Conservation (phyloP, 2,888 invertebrate genomes). For the Aethes cnicana region DNA sequence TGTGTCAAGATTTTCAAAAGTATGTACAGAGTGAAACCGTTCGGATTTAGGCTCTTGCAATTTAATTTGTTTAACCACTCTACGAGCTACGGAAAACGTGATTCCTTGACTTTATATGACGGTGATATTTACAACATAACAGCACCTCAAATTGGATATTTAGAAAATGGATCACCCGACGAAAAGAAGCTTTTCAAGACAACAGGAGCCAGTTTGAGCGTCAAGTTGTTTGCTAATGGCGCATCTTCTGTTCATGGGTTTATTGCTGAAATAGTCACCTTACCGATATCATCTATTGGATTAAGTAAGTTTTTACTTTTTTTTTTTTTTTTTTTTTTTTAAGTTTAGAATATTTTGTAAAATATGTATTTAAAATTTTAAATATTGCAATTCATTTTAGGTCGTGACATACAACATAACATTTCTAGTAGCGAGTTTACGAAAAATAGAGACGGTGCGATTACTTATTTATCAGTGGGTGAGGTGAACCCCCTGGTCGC, state of each 20-base stretch:
- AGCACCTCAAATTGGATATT: constrained; percentile 86
- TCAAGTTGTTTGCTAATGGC: constrained; percentile 96
- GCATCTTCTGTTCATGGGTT: constrained; percentile 97
- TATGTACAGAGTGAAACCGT: constrained; percentile 90
- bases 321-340: not conserved
- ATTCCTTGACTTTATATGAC: constrained; percentile 93
- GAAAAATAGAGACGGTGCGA: constrained; percentile 92
- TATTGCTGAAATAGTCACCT: constrained; percentile 96
- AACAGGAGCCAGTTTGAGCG: constrained; percentile 90
- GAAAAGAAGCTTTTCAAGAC: constrained; percentile 90
- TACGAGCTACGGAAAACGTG: constrained; percentile 89
- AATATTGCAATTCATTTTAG: too few relatives aligned
- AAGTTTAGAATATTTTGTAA: constrained; percentile 2
- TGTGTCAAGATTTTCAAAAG: constrained; percentile 98
- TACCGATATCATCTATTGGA: constrained; percentile 95
- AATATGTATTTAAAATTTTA: not conserved
- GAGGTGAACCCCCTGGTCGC: constrained; percentile 96
- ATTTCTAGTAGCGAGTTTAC: constrained; percentile 91
- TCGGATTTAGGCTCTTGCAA: constrained; percentile 94
- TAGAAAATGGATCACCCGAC: constrained; percentile 87
- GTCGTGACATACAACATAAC: constrained; percentile 95
- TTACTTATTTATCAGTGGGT: constrained; percentile 94
- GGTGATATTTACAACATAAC: constrained; percentile 95
- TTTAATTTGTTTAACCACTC: constrained; percentile 96
- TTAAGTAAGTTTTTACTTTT: constrained; percentile 86